Evolutionary conservation across 2,888 invertebrate species (phyloP), one percentile per base, ranked within the genome.

Genomic region (Noctua pronuba): DNA sequence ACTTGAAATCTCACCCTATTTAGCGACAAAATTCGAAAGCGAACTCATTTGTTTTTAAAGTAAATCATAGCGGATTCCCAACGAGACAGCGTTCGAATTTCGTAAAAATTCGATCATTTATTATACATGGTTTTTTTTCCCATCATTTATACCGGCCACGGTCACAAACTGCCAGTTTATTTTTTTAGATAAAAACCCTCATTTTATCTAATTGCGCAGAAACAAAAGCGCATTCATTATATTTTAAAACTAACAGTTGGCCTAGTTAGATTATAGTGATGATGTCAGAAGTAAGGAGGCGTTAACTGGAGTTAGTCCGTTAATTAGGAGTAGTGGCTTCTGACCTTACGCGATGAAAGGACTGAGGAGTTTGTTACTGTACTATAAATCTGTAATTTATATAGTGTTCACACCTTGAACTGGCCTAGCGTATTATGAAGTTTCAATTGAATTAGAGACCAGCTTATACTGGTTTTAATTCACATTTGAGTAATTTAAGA

Each of bases 221-320:
- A 80, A 70, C 69, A 79, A 71, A 73, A 74, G 67, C 74, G 80
- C 69, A 75, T 80, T 82, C 35, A 74, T 74, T 58, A 64, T 55
- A 35, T 60, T 73, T 78, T 28, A 21, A 31, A 83, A 64, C 44
- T 67, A 58, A 78, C 83, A 31, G 58, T 58, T 80, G 82, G 10
- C 82, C 82, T 80, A 82, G 74, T 82, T 82, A 84, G 82, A 82
- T 82, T 70, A 46, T 52, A 65, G 21, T 31, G 66, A 28, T 82
- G 82, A 82, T 71, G 82, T 84, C 84, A 80, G 75, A 13, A 16
- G 31, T 62, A 18, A 44, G n/a, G 16, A 67, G 52, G 35, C 35
- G 64, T 60, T 69, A 41, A 82, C 58, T 79, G 68, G 46, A 79
- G 69, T 66, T 35, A 60, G 60, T 31, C 2, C 46, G 16, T 68